Base-by-base conservation (phyloP, 2,113 vertebrate genomes). In the Saccopteryx bilineata region DNA sequence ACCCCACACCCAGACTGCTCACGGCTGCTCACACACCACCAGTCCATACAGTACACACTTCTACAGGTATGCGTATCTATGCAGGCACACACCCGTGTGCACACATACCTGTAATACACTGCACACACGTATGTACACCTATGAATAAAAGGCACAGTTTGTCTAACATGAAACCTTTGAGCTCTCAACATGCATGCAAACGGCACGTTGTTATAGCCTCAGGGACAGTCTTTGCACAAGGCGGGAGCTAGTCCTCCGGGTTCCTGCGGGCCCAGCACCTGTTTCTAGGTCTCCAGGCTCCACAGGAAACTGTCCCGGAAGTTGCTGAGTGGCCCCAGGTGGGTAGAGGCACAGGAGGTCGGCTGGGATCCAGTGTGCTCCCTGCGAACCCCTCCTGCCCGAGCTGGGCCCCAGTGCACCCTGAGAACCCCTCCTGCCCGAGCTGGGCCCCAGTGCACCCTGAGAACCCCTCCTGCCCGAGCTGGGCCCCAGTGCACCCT, bases 101-200 rank as follows among this genome's bases (percentile, higher is more conserved):
- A n/a, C 87, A 33, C 5, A 12, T 15, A 5, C 12, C 21, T 31
- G 6, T 39, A 15, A 1, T 2, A 9, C 31, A 5, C 21, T 21
- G 39, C 39, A 39, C 39, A 39, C 39, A 39, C 39, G 39, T 39
- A 39, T 39, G 39, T 39, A 6, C 46, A 11, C 8, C 13, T 24
- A 17, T 26, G 52, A n/a, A 11, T 0, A 1, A 7, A 7, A 12
- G 24, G 14, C 50, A 2, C 33, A 0, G 4, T 0, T 6, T 15
- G 54, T 39, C 83, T 1, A 3, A 17, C 1, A 0, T 52, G 54
- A 9, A 11, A 10, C 63, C 24, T 1, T 31, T 18, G 63, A 21
- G 9, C n/a, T 78, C 60, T 8, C 3, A 0, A 23, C 31, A 12
- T 4, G 2, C 3, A 31, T 5, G 5, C 68, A 28, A 2, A 3